Evolutionary conservation across 2,888 invertebrate species (phyloP).

Genomic region (Dryococelus australis): DNA sequence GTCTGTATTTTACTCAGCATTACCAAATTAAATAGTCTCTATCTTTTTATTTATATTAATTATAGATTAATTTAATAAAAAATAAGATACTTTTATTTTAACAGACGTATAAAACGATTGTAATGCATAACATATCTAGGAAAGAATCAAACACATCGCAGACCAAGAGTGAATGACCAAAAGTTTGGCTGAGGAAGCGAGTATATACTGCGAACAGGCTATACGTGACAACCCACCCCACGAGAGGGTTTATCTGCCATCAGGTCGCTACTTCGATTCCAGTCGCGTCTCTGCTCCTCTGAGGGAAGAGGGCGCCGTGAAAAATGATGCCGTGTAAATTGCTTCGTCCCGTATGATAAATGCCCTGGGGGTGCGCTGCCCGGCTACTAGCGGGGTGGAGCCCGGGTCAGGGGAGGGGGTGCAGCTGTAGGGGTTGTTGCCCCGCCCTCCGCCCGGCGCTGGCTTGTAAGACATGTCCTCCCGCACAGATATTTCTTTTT

Average conservation of each 20-base stretch:
- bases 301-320: conserved; percentile 40
- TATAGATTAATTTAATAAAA: no score
- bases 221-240: background rate
- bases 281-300: background rate
- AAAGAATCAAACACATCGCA: no score
- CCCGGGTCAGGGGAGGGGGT: conserved; percentile 34
- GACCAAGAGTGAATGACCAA: no score
- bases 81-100: no score
- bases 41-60: no score
- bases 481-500: conserved; percentile 25
- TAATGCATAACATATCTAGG: no score
- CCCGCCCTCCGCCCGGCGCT: background rate
- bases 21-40: no score
- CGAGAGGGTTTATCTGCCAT: background rate
- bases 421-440: background rate
- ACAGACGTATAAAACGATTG: no score
- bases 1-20: no score
- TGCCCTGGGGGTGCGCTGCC: conserved; percentile 33
- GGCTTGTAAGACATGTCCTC: conserved; percentile 22
- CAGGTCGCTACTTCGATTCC: background rate
- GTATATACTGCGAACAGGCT: no score
- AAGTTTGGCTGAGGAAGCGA: no score
- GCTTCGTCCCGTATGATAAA: conserved; percentile 48
- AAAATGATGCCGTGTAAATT: conserved; percentile 51
- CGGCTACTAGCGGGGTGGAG: background rate